Base-by-base conservation (phyloP, 2,888 invertebrate species). In the Rhagonycha fulva region DNA sequence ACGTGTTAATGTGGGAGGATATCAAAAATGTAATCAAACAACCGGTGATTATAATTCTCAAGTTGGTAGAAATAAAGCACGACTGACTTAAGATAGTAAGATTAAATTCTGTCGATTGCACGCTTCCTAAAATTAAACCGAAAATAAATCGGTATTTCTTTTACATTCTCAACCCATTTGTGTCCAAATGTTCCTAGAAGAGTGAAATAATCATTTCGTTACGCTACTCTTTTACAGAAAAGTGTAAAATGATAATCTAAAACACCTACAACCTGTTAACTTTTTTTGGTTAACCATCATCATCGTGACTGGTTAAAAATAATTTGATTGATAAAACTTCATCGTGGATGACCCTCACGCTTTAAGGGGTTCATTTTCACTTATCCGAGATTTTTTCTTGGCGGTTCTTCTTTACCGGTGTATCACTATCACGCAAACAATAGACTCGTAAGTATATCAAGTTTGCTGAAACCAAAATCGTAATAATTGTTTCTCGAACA, bases 291-390 rank as follows among this genome's bases (percentile, higher is more conserved):
- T 82, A 80, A 80, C 81, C 81, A 81, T 80, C 68, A 82, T 81
- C 84, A 83, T 84, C 84, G 82, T 85, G 84, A 85, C 84, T 82
- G 70, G 81, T 79, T 80, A 73, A 78, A 83, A 83, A 82, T 84
- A 84, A 84, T 84, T 83, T 84, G 84, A 84, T 84, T 83, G 84
- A 84, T 84, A 84, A 84, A 84, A 84, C 84, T 84, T 84, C 82
- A 84, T 84, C 82, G 63, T 66, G n/a, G 63, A 24, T 66, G 63
- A 66, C 63, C 63, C 23, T 81, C 78, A 79, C 80, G 78, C 80
- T 80, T 75, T 78, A 78, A 75, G 81, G 81, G 76, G 79, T 80
- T 75, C n/a, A 23, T 70, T 71, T 76, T 72, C 62, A 73, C 28
- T 68, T 32, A 30, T 67, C 12, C 62, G 71, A 71, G 63, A 24